Conservation (phyloP, 2,797 vertebrate genomes). For the Hippoglossus hippoglossus region DNA sequence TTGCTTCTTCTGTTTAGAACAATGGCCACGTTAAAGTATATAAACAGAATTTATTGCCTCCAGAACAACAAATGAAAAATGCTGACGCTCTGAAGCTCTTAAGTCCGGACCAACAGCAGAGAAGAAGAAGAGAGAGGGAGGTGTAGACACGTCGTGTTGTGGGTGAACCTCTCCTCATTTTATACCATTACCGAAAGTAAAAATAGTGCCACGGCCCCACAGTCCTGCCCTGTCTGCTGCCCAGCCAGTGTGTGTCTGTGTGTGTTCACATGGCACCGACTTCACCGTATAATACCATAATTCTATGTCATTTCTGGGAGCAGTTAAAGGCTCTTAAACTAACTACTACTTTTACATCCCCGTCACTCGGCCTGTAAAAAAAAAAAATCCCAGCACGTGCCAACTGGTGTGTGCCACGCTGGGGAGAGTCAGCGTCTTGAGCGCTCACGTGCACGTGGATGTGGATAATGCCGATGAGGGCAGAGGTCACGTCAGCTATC, state of each 20-base stretch:
- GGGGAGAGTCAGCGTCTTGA: conserved; percentile 34
- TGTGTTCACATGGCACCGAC: conserved; percentile 61
- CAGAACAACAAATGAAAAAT: background rate
- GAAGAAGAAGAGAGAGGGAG: conserved; percentile 32
- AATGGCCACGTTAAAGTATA: background rate
- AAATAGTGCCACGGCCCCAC: conserved; percentile 61
- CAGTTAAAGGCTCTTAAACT: conserved; percentile 75
- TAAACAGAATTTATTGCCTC: background rate
- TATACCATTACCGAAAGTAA: conserved; percentile 57
- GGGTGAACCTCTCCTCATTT: conserved; percentile 52
- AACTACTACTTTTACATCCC: conserved; percentile 71
- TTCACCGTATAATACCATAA: conserved; percentile 68
- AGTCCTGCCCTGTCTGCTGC: conserved; percentile 56
- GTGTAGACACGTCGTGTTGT: conserved; percentile 26
- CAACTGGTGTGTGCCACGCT: conserved; percentile 36
- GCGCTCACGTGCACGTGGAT: conserved; percentile 51
- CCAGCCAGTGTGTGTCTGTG: conserved; percentile 27
- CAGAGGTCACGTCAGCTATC: conserved; percentile 51
- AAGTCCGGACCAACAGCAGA: background rate
- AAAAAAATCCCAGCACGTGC: conserved; percentile 39
- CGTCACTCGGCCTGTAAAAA: conserved; percentile 42
- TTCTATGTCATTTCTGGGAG: conserved; percentile 76
- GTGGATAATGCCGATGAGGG: conserved; percentile 37
- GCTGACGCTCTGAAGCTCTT: conserved; percentile 16
- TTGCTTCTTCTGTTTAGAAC: background rate